Evolutionary conservation across 2,797 vertebrate genomes (phyloP).

Genomic region (Aselliscus stoliczkanus): DNA sequence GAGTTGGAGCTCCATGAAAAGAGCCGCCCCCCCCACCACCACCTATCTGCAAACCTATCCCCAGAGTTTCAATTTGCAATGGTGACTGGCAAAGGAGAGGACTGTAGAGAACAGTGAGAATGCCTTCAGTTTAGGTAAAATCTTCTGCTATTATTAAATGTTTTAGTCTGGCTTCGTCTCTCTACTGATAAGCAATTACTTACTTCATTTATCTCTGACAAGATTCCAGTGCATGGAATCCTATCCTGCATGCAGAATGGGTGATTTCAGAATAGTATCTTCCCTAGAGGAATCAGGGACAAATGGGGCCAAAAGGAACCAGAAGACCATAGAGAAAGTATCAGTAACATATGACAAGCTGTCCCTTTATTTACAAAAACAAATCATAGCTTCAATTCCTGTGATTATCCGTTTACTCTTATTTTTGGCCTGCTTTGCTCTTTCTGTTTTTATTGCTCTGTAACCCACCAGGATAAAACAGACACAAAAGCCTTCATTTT

Average conservation of each 20-base stretch:
- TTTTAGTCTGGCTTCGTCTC: background rate
- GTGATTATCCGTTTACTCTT: background rate
- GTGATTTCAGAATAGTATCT: background rate
- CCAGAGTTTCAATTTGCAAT: background rate
- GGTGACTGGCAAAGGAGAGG: background rate
- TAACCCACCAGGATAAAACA: background rate
- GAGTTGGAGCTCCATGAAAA: background rate
- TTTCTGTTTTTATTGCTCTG: background rate
- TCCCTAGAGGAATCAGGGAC: background rate
- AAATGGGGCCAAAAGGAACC: background rate
- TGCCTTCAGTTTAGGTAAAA: background rate
- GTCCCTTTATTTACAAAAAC: background rate
- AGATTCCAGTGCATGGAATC: background rate
- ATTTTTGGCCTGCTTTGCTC: background rate
- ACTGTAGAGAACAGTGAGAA: background rate
- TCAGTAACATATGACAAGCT: background rate
- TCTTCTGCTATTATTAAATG: background rate
- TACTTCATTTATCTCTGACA: background rate
- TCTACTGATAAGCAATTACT: background rate
- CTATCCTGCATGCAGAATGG: background rate
- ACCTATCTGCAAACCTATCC: background rate
- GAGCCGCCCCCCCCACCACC: background rate
- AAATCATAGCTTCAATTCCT: background rate
- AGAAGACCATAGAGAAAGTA: background rate
- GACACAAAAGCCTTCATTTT: background rate